Evolutionary conservation across 2,797 vertebrate species (phyloP).

Genomic region (Pogonophryne albipinna): DNA sequence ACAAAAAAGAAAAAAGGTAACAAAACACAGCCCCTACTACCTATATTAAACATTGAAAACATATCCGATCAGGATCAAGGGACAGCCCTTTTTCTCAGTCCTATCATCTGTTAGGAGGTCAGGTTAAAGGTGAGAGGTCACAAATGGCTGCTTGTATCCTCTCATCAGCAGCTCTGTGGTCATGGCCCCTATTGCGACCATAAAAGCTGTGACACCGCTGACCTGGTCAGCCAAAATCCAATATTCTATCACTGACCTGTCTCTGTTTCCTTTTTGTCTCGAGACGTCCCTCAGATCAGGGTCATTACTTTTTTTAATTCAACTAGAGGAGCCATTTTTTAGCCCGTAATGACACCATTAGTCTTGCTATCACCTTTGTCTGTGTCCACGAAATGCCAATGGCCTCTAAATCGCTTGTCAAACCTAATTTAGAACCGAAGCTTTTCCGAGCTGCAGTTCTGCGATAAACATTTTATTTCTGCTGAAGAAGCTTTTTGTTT

Average conservation of each 20-base stretch:
- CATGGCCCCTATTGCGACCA: conserved; percentile 74
- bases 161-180: conserved; percentile 81
- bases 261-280: conserved; percentile 68
- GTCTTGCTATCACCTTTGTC: conserved; percentile 78
- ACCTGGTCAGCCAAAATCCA: conserved; percentile 85
- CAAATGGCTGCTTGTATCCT: conserved; percentile 88
- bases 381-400: conserved; percentile 67
- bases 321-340: conserved; percentile 76
- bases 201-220: conserved; percentile 83
- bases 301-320: conserved; percentile 86
- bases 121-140: conserved; percentile 86
- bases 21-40: not conserved
- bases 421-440: conserved; percentile 55
- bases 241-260: conserved; percentile 83
- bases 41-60: conserved; percentile 17
- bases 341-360: conserved; percentile 79
- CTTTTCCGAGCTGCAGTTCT: conserved; percentile 18
- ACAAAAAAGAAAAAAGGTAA: not conserved
- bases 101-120: conserved; percentile 76
- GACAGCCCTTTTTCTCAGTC: conserved; percentile 25
- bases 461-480: conserved; percentile 37
- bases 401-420: conserved; percentile 39
- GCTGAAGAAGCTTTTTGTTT: conserved; percentile 22
- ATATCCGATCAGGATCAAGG: conserved; percentile 54
- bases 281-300: conserved; percentile 81